Conservation (phyloP, 2,113 vertebrate genomes). For the Rhegmatorhina hoffmannsi region DNA sequence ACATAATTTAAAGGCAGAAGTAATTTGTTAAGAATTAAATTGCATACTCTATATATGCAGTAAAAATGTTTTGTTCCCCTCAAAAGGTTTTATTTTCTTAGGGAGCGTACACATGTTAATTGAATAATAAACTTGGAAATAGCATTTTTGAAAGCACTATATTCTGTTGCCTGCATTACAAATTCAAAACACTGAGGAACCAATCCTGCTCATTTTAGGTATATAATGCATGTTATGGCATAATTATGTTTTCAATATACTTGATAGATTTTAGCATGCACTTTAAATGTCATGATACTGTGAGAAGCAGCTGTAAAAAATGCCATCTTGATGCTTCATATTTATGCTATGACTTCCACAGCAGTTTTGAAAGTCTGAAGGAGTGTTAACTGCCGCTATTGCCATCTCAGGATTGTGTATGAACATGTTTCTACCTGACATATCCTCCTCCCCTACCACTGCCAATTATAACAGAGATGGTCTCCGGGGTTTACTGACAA, state of each 20-base stretch:
- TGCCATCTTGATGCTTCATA: background rate
- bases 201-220: background rate
- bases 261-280: slow-evolving; percentile 18
- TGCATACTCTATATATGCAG: background rate
- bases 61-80: background rate
- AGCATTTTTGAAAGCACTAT: background rate
- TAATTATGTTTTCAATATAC: slow-evolving; percentile 26
- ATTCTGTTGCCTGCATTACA: background rate
- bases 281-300: slow-evolving; percentile 14
- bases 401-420: background rate
- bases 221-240: background rate
- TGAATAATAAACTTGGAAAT: slow-evolving; percentile 36
- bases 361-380: background rate
- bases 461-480: background rate
- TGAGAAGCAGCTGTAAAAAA: slow-evolving; percentile 32
- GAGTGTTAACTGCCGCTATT: background rate
- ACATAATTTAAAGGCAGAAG: slow-evolving; percentile 13
- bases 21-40: slow-evolving; percentile 5
- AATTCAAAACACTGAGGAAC: background rate
- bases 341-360: background rate
- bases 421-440: background rate
- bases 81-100: slow-evolving; percentile 43
- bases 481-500: background rate
- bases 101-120: background rate
- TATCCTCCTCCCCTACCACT: background rate